phyloP scores from a whole-genome alignment of 2,113 vertebrate genomes.

The Pongo abelii region DNA sequence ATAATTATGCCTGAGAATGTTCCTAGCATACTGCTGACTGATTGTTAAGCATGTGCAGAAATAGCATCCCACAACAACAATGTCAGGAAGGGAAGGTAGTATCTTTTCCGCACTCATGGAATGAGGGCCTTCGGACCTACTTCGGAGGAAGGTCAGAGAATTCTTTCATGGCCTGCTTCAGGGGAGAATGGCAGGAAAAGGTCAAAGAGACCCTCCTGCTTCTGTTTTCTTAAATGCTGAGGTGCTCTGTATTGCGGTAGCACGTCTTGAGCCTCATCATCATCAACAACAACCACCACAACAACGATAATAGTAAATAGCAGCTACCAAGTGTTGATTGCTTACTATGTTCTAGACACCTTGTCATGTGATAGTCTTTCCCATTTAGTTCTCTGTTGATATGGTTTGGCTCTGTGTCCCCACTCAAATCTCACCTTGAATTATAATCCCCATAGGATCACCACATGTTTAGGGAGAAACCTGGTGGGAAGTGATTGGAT shows the following conservation, averaged over 20 bases:
- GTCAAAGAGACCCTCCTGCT: not conserved
- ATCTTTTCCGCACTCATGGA: not conserved
- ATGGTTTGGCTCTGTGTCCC: too few relatives aligned
- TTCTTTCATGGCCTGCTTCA: not conserved
- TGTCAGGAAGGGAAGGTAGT: not conserved
- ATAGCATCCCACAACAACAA: accelerated
- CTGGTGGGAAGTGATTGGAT: too few relatives aligned
- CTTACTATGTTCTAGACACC: not conserved
- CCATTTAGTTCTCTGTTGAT: not conserved
- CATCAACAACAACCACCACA: not conserved
- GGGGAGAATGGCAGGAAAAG: not conserved
- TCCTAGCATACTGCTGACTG: not conserved
- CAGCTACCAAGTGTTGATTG: not conserved
- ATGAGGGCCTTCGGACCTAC: not conserved
- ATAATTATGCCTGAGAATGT: not conserved
- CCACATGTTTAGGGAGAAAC: too few relatives aligned
- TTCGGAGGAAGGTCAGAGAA: not conserved
- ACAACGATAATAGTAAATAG: not conserved
- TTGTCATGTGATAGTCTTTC: not conserved
- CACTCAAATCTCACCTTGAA: too few relatives aligned
- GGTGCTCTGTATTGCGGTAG: too few relatives aligned
- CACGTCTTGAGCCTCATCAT: not conserved
- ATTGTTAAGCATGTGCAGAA: not conserved
- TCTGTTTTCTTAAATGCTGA: not conserved
- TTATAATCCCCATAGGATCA: too few relatives aligned